Evolutionary conservation across 1,140 invertebrate species (phyloP), one percentile per base, ranked within the genome.

Genomic region (Dreissena polymorpha): DNA sequence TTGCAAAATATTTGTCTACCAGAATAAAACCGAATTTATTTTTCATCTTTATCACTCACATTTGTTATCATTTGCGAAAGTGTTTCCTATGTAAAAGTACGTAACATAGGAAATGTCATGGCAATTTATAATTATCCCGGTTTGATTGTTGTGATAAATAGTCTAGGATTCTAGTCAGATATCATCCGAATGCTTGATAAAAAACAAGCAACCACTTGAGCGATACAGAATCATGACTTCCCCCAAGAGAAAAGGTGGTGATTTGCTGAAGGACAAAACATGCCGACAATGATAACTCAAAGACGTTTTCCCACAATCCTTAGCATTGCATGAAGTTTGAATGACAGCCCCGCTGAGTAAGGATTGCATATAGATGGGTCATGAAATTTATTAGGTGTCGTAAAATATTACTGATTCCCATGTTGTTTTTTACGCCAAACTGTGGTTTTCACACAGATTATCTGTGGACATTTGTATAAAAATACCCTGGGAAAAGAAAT

Each of bases 201-300:
- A 80, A 78, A 72, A 57, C 55, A 63, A 64, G 78, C 78, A 80
- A 80, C 78, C 78, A 80, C 78, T 80, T 80, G 68, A 80, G 68
- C 70, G 68, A 80, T 53, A 60, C 78, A 65, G 78, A 72, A 57
- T 72, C 78, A 71, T 80, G 78, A 80, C 76, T 78, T 78, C 53
- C 13, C n/a, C 63, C 51, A 10, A 78, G 39, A 50, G 14, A 25
- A 51, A 60, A 39, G 39, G 67, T 39, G 67, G 14, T 68, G 67
- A 39, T 7, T 5, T 23, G 25, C 29, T 63, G 51, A 64, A 69
- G 72, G 78, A 80, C 68, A 80, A 72, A 80, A 72, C 78, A 72
- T 21, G 63, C 64, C 70, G 63, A 49, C 39, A 57, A 80, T 72
- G 78, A 80, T 80, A 80, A 72, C 69, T 55, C 49, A 64, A 65